These are phyloP conservation scores for Dendroctonus valens DNA, from an alignment of 1,140 invertebrate species.

Conservation along the genomic window DNA sequence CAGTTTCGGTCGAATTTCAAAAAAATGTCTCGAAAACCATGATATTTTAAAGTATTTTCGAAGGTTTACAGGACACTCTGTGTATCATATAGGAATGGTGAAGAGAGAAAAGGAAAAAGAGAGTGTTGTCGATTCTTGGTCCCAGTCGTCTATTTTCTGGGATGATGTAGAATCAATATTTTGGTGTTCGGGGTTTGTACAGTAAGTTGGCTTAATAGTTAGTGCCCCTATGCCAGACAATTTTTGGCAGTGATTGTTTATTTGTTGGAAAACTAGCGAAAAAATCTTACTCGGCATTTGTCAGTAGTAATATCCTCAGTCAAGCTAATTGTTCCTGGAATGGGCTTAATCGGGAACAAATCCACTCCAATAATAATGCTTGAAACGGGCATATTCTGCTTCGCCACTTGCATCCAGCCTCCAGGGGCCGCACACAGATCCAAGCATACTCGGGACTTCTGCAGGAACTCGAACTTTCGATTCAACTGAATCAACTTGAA, in stretches of 20 bases:
- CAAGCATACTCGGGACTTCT: conserved; percentile 92
- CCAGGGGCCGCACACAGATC: conserved; percentile 99
- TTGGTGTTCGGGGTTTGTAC: too few relatives aligned
- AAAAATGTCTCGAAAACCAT: too few relatives aligned
- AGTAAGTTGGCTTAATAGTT: too few relatives aligned
- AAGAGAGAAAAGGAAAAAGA: too few relatives aligned
- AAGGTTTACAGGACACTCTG: too few relatives aligned
- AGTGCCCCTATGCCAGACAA: background rate
- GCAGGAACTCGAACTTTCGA: conserved; percentile 95
- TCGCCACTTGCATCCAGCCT: conserved; percentile 99
- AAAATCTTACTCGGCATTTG: conserved; percentile 68
- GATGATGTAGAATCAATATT: too few relatives aligned
- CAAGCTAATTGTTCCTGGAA: conserved; percentile 86
- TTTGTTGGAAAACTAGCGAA: too few relatives aligned
- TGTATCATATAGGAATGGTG: too few relatives aligned
- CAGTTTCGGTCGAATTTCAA: too few relatives aligned
- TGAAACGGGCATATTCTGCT: conserved; percentile 96
- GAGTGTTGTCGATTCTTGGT: too few relatives aligned
- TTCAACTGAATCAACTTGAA: conserved; percentile 99
- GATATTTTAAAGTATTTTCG: too few relatives aligned
- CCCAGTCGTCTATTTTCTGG: too few relatives aligned
- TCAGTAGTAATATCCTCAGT: conserved; percentile 97
- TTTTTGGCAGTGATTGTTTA: background rate
- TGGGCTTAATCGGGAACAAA: conserved; percentile 91
- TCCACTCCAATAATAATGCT: conserved; percentile 94